Conservation (phyloP, 2,113 vertebrate genomes). For the Silurus asotus region DNA sequence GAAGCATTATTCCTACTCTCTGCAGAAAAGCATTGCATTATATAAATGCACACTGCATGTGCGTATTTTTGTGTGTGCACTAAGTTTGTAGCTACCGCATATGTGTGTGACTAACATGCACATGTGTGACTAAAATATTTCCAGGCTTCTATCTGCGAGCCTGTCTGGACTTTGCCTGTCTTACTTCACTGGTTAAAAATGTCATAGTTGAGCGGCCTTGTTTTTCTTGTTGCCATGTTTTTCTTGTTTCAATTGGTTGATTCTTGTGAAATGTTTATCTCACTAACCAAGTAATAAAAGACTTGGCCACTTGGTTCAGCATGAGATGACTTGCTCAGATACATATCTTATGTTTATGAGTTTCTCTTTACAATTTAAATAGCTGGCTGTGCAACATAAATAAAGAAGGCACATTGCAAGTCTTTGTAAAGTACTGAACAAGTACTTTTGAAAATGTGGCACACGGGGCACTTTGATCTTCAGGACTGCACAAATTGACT, state of each 20-base stretch:
- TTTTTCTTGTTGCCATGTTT: conserved; percentile 24
- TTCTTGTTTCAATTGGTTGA: conserved; percentile 3
- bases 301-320: conserved; percentile 34
- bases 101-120: conserved; percentile 27
- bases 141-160: conserved; percentile 43
- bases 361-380: not conserved
- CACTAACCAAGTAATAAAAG: conserved; percentile 44
- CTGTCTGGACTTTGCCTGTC: conserved; percentile 46
- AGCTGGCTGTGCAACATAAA: conserved; percentile 8
- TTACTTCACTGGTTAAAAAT: conserved; percentile 50
- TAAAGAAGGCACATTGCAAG: not conserved
- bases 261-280: conserved; percentile 42
- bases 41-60: conserved; percentile 6
- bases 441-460: not conserved
- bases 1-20: not conserved
- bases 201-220: conserved; percentile 15
- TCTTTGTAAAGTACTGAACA: not conserved
- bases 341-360: conserved; percentile 30
- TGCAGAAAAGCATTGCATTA: conserved; percentile 5
- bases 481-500: conserved; percentile 2
- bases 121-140: conserved; percentile 40
- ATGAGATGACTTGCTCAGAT: conserved; percentile 46
- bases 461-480: not conserved
- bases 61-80: conserved; percentile 4
- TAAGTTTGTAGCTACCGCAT: not conserved